Evolutionary conservation across 2,797 vertebrate species (phyloP), one percentile per base, ranked within the genome.

Genomic region (Remorina albescens): DNA sequence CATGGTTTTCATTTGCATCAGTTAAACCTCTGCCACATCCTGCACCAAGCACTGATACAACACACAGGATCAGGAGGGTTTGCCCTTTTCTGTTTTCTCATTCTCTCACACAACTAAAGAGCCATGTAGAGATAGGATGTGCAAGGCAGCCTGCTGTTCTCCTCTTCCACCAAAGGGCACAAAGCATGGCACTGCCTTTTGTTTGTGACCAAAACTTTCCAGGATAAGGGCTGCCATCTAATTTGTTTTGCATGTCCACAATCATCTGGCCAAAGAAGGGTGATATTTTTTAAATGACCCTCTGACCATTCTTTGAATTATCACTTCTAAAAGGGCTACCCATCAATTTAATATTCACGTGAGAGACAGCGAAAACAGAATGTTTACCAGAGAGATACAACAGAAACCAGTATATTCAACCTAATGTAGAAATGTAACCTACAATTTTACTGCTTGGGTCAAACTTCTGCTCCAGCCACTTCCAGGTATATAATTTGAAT

Each of bases 1-100:
- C 78, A 72, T 92, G 90, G 83, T 84, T 91, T 87, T 86, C 55
- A 89, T 93, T 90, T 83, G 51, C 60, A 78, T 77, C 54, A 42
- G 80, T 72, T 84, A 71, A 76, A 67, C 26, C 63, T 41, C 30
- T 53, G 67, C 73, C 83, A 88, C 84, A 81, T 90, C 89, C 82
- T 89, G 74, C 84, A 62, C 41, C 47, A 25, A 66, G 55, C 68
- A 67, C 67, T 58, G 73, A 86, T 57, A 68, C 55, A 80, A 71
- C 74, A 82, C 66, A 78, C 49, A 71, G 19, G 65, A 83, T 51
- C 21, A 25, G 34, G 37, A 46, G 62, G 23, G 26, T 32, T 47
- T 36, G 47, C 37, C 8, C 34, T 37, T 32, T 37, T 68, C 67
- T 51, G 41, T 39, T 30, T 41, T 58, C 25, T 62, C 34, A 51